phyloP scores from a whole-genome alignment of 2,888 invertebrate genomes.

The Neuroscelio doddi region DNA sequence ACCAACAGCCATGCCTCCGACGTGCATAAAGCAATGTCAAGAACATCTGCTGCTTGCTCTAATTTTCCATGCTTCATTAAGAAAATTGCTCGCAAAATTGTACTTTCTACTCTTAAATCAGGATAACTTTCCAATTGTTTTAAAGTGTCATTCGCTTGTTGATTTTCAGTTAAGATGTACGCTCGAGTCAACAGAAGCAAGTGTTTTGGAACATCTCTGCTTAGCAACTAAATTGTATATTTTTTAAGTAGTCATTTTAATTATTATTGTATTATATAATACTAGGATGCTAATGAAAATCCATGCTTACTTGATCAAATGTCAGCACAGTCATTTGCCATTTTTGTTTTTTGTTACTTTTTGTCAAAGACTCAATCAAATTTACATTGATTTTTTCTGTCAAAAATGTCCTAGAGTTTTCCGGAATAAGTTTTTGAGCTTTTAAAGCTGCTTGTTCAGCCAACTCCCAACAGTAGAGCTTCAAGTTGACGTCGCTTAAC shows the following conservation, averaged over 20 bases:
- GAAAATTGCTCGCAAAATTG: slow-evolving; percentile 74
- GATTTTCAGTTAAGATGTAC: slow-evolving; percentile 70
- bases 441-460: slow-evolving; percentile 70
- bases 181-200: slow-evolving; percentile 64
- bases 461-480: slow-evolving; percentile 74
- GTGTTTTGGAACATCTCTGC: slow-evolving; percentile 49
- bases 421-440: slow-evolving; percentile 66
- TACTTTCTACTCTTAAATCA: slow-evolving; percentile 52
- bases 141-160: slow-evolving; percentile 67
- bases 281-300: not conserved
- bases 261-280: slow-evolving; percentile 3
- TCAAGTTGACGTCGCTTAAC: slow-evolving; percentile 72
- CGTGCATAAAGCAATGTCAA: slow-evolving; percentile 72
- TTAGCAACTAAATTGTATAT: slow-evolving; percentile 48
- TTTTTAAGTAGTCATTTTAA: slow-evolving; percentile 18
- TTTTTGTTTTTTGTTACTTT: slow-evolving; percentile 73
- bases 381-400: slow-evolving; percentile 59
- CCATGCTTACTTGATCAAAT: slow-evolving; percentile 65
- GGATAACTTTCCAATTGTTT: slow-evolving; percentile 61
- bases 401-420: slow-evolving; percentile 59
- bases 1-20: slow-evolving; percentile 76
- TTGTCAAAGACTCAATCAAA: slow-evolving; percentile 70
- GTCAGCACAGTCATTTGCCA: slow-evolving; percentile 67
- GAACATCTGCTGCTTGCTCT: slow-evolving; percentile 74
- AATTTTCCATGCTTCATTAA: slow-evolving; percentile 74